A percentile compares a stretch with the other conserved stretches of the same genome.
Conservation (phyloP, 2,888 invertebrate genomes). For the Sphecodes monilicornis region DNA sequence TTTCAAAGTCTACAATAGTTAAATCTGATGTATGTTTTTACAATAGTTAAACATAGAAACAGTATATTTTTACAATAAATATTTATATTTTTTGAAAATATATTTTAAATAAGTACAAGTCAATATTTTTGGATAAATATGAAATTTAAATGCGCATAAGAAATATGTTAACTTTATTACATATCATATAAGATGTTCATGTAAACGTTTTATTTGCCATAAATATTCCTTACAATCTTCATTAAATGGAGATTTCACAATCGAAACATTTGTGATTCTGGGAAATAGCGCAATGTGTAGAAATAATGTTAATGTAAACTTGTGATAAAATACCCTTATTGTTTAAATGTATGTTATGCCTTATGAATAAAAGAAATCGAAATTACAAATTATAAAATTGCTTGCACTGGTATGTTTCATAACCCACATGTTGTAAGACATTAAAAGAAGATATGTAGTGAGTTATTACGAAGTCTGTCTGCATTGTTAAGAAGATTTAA, state of each 20-base stretch:
- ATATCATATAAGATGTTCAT: background rate
- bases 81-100: slow-evolving; percentile 10
- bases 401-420: background rate
- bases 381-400: background rate
- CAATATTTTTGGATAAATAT: slow-evolving; percentile 16
- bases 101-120: slow-evolving; percentile 11
- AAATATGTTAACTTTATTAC: background rate
- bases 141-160: background rate
- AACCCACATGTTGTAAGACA: background rate
- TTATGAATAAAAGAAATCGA: slow-evolving; percentile 20
- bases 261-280: slow-evolving; percentile 10
- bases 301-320: background rate
- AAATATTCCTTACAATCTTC: slow-evolving; percentile 20
- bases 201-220: slow-evolving; percentile 5
- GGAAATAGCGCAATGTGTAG: slow-evolving; percentile 4
- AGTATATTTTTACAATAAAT: slow-evolving; percentile 43
- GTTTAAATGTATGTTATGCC: slow-evolving; percentile 7
- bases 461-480: background rate
- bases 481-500: background rate
- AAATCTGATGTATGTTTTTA: slow-evolving; percentile 29
- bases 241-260: slow-evolving; percentile 8
- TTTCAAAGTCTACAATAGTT: background rate
- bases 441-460: background rate
- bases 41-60: slow-evolving; percentile 9
- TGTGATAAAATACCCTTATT: slow-evolving; percentile 47